Evolutionary conservation across 2,888 invertebrate species (phyloP), one percentile per base, ranked within the genome.

Genomic region (Drosophila kuntzei): DNA sequence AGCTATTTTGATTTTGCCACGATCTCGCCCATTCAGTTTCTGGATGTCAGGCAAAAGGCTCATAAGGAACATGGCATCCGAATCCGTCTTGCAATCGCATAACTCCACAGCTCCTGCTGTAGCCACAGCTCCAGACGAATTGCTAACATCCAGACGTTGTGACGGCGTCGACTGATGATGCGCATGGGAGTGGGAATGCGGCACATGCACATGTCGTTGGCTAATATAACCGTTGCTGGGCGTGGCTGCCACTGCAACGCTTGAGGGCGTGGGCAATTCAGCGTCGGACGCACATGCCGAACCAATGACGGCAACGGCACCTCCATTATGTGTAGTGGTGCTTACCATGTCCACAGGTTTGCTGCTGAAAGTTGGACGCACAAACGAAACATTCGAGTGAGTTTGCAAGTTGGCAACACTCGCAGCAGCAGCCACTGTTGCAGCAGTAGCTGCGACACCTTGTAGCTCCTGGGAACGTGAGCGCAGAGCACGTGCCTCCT

Each of bases 51-150:
- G 91, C 63, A 92, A 63, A 1, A 92, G 80, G 61, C 92, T 92
- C 91, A 92, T 91, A 6, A 92, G 80, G 47, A 92, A 92, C 92
- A 92, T 92, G 63, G 91, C 91, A 79, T 92, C 92, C n/a, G 92
- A 90, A 76, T 92, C 91, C n/a, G 90, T 90, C 73, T 91, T 92
- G 68, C 92, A 92, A 57, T 90, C 90, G 62, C 92, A 92, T 8
- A 91, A 58, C 11, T 91, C 91, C 6, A 85, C 72, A 44, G 61
- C 51, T 5, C 62, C 64, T 1, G 68, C 57, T 7, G 72, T 39
- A 1, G 51, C 44, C 2, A 79, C 53, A n/a, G 72, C 44, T 3
- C 51, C 50, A 5, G 69, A 39, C 16, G 73, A 39, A 25, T 72
- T 77, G 61, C 36, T 74, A 2, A 78, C 37, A 3, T 90, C 83